phyloP scores from a whole-genome alignment of 2,888 invertebrate species.

The Polylopha cassiicola region DNA sequence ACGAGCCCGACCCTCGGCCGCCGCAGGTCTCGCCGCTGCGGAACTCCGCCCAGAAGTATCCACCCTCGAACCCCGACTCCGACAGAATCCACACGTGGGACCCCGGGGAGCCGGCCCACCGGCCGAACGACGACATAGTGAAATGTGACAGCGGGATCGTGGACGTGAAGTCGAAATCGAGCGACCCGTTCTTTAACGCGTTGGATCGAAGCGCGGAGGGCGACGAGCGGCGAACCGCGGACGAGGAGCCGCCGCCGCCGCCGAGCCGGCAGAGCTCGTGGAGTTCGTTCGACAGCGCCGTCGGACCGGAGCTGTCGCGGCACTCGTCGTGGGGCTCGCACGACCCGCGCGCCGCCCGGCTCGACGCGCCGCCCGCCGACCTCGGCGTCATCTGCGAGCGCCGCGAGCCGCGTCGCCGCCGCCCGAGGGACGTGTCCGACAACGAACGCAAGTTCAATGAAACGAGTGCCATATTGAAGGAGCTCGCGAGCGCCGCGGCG shows the following conservation, averaged over 20 bases:
- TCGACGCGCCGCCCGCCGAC: constrained; percentile 31
- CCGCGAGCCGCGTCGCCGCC: constrained; percentile 27
- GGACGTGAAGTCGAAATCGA: constrained; percentile 64
- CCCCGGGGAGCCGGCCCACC: constrained; percentile 76
- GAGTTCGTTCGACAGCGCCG: constrained; percentile 87
- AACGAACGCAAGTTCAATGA: constrained; percentile 69
- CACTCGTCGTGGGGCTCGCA: constrained; percentile 91
- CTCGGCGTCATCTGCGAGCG: constrained; percentile 42
- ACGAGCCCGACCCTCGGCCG: no score
- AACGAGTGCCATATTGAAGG: constrained; percentile 79
- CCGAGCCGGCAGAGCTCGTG: constrained; percentile 84
- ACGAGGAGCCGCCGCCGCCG: constrained; percentile 51
- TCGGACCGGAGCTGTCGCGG: constrained; percentile 83
- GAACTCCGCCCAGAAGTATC: constrained; percentile 45
- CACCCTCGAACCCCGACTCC: constrained; percentile 45
- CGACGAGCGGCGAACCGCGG: constrained; percentile 49
- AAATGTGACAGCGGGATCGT: constrained; percentile 73
- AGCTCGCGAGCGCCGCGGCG: constrained; percentile 67
- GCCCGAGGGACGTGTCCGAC: constrained; percentile 42
- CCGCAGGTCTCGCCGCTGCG: constrained; percentile 47
- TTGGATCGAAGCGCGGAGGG: constrained; percentile 82
- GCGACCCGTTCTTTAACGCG: constrained; percentile 83
- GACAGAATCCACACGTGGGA: constrained; percentile 82
- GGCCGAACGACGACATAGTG: constrained; percentile 61
- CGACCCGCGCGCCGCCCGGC: constrained; percentile 73